Evolutionary conservation across 2,888 invertebrate species (phyloP).

Genomic region (Nyleta sp.): DNA sequence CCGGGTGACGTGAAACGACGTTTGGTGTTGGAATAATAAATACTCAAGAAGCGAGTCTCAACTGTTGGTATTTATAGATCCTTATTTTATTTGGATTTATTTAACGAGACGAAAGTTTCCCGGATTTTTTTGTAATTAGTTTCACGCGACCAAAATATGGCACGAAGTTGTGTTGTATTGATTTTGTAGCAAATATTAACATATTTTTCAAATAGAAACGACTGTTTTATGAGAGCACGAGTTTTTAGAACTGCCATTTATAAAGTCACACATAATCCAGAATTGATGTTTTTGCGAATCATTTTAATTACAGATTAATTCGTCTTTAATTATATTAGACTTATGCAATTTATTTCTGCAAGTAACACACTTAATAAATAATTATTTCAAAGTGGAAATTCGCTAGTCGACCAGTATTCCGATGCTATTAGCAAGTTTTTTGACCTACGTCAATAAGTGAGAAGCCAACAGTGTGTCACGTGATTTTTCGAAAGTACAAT

Average conservation of each 20-base stretch:
- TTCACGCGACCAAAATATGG: no score
- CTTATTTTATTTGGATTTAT: not conserved
- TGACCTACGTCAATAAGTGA: constrained; percentile 25
- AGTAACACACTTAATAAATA: not conserved
- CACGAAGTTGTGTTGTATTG: no score
- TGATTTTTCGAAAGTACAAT: constrained; percentile 24
- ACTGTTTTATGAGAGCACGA: no score
- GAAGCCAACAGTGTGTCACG: not conserved
- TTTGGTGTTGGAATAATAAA: constrained; percentile 1
- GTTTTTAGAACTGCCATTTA: no score
- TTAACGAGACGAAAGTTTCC: not conserved
- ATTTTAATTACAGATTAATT: not conserved
- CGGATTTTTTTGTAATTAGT: no score
- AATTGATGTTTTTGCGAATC: not conserved
- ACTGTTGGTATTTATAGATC: constrained; percentile 7
- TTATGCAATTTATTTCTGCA: not conserved
- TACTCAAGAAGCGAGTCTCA: constrained; percentile 4
- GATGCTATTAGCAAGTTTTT: not conserved
- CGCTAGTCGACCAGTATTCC: not conserved
- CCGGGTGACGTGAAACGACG: constrained; percentile 1
- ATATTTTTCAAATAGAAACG: no score
- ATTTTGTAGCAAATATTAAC: no score
- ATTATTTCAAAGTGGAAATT: not conserved
- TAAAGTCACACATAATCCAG: no score
- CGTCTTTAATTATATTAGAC: not conserved